Base-by-base conservation (phyloP, 2,888 invertebrate species). In the Scaptomyza tumidula region DNA sequence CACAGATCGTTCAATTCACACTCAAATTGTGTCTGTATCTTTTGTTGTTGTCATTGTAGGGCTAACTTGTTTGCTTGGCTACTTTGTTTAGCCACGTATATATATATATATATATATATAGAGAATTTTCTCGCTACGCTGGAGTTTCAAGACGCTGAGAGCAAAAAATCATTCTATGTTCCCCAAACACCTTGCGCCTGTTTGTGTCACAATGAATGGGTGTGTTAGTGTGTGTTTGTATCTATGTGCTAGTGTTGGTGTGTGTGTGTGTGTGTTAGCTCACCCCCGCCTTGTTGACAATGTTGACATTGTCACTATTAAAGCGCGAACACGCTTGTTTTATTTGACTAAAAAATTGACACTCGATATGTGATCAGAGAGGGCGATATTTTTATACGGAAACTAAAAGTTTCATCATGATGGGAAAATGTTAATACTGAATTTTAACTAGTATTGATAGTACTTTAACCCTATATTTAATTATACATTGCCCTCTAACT, bases 271-370 rank as follows among this genome's bases (percentile, higher is more conserved):
- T 31, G 31, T 31, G 14, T 52, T 14, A 14, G 14, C 13, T 14
- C 68, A 58, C 78, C 75, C 64, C 75, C 75, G 29, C 55, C 37
- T 45, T 35, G 50, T 46, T 44, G 48, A 44, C 58, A 54, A 13
- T 77, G 60, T 81, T 81, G 75, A 81, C 79, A 56, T 16, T 67
- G 69, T 46, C 87, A 86, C 72, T 75, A 71, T 57, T 44, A 53
- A 70, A 75, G 65, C 62, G 71, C 67, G 70, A 82, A 70, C 71
- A 70, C 81, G 84, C 81, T 78, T 83, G 73, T 24, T 29, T 4
- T 83, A 59, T 83, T 74, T 86, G 74, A 55, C 39, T 45, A 71
- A 73, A 29, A 33, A 74, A 83, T 83, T 83, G 64, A 50, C 87
- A 78, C 81, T 68, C 37, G 54, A 33, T 29, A 50, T 55, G 59